Evolutionary conservation across 2,797 vertebrate genomes (phyloP), one percentile per base, ranked within the genome.

Genomic region (Bradypodion ventrale): DNA sequence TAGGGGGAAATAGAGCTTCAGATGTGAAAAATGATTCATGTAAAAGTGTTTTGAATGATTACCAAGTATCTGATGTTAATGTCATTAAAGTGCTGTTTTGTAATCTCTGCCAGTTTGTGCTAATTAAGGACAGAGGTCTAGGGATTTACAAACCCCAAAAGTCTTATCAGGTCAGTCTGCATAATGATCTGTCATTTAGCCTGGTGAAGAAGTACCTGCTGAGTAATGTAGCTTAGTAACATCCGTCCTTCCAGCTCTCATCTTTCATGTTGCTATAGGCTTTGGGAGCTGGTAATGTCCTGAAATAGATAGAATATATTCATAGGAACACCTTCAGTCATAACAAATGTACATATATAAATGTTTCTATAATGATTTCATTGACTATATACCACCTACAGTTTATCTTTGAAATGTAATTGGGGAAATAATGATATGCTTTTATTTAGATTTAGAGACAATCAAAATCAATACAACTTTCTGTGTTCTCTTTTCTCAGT

Each of bases 221-320:
- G 91, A 93, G 91, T 90, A 75, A 91, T 86, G 93, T 91, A 89
- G 92, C 83, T 99, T 96, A 99, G 91, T 99, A 99, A 95, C 98
- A 99, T 93, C 99, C 98, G 89, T 99, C 99, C 93, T 98, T 98
- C 98, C 98, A 99, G 96, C 98, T 99, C 76, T 99, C 98, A 0
- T 98, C 97, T 96, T 97, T 98, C 77, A 97, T 86, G 40, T 93
- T 94, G 72, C 97, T 87, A 59, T 98, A 98, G 25, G 94, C 93
- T 94, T 97, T 98, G 85, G 98, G 99, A 95, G 97, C 91, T 85
- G 98, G 98, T 89, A 99, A 96, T 78, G 98, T 98, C 95, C 99
- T 99, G 92, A 80, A 93, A 95, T 1, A 88, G 89, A 32, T 52
- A 70, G 52, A 77, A 85, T 19, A 21, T 32, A 81, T 56, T 66